A percentile compares a stretch with the other conserved stretches of the same genome.
Evolutionary conservation across 2,113 vertebrate species (phyloP).

Genomic region (Mystacornis crossleyi): DNA sequence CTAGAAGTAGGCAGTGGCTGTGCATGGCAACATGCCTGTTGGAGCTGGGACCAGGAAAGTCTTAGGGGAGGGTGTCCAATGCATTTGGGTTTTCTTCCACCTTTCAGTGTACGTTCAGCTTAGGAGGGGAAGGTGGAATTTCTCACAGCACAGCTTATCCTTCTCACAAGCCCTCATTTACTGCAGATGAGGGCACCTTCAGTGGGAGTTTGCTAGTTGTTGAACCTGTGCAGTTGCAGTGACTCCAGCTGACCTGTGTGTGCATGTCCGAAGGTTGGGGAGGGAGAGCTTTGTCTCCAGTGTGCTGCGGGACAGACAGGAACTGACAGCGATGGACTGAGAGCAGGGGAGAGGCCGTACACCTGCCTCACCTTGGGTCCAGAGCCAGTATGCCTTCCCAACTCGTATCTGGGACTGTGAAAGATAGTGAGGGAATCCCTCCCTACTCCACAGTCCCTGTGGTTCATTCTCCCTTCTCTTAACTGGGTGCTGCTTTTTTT

Average conservation of each 20-base stretch:
- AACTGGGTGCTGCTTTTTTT: background rate
- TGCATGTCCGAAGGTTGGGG: fast-evolving
- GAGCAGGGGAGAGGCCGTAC: background rate
- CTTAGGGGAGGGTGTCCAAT: background rate
- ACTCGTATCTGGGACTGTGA: fast-evolving
- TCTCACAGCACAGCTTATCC: background rate
- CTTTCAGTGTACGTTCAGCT: background rate
- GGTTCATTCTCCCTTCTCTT: background rate
- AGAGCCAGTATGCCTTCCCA: background rate
- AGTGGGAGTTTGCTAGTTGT: background rate
- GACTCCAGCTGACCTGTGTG: background rate
- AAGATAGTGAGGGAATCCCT: background rate
- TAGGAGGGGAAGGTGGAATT: background rate
- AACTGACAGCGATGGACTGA: fast-evolving
- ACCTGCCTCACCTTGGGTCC: background rate
- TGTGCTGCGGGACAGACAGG: background rate
- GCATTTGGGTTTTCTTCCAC: background rate
- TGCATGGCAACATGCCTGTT: fast-evolving
- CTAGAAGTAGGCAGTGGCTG: background rate
- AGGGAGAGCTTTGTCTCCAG: background rate
- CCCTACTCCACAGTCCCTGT: background rate
- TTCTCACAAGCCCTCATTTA: background rate
- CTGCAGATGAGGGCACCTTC: background rate
- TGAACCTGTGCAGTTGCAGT: background rate
- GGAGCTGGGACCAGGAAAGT: background rate